Conservation (phyloP, 2,113 vertebrate species). For the Psilopsiagon aurifrons region DNA sequence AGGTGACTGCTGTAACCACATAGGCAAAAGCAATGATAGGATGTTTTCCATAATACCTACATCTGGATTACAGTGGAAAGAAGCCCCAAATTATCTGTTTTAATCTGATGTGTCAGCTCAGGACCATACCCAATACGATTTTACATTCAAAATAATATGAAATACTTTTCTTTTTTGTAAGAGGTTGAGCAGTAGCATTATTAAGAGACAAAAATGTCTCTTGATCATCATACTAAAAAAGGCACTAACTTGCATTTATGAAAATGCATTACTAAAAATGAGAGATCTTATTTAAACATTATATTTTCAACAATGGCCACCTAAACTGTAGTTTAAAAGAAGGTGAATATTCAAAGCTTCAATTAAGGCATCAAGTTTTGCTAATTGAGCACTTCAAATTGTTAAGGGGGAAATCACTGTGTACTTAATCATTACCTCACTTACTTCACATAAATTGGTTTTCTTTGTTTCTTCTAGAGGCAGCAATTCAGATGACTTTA, state of each 20-base stretch:
- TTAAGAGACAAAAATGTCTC: background rate
- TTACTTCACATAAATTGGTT: background rate
- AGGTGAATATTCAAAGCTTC: background rate
- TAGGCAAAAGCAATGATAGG: background rate
- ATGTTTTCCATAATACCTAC: slow-evolving; percentile 8
- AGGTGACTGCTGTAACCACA: slow-evolving; percentile 6
- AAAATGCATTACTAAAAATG: background rate
- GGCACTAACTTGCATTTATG: background rate
- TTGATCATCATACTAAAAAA: background rate
- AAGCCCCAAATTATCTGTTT: background rate
- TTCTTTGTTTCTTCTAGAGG: background rate
- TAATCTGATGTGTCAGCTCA: background rate
- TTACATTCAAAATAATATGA: background rate
- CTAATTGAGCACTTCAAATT: background rate
- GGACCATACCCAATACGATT: background rate
- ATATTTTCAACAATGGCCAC: background rate
- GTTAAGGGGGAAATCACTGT: background rate
- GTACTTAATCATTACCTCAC: background rate
- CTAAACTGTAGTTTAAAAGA: background rate
- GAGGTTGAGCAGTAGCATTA: background rate
- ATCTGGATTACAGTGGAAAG: background rate
- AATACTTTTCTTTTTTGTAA: background rate
- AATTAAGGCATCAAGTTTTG: background rate
- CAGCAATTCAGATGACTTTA: background rate
- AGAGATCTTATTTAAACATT: background rate